These are phyloP conservation scores for Eudemis profundana DNA, from an alignment of 2,888 invertebrate genomes.

Conservation along the genomic window DNA sequence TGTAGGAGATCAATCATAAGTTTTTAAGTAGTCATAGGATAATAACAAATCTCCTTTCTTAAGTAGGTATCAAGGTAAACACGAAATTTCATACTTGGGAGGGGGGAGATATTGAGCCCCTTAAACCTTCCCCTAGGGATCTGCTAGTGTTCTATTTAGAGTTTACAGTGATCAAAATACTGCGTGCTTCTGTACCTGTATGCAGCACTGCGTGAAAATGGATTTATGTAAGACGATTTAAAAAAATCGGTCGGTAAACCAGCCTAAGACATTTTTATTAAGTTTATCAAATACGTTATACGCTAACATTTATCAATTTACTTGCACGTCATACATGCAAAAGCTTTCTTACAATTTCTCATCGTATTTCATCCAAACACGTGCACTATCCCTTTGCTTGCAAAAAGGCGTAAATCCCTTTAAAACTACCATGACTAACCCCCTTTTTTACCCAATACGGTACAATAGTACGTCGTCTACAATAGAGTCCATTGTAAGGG, in stretches of 20 bases:
- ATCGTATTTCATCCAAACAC: slow-evolving; percentile 6
- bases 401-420: neutral
- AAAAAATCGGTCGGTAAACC: too few relatives aligned
- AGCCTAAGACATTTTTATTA: too few relatives aligned
- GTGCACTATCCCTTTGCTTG: neutral
- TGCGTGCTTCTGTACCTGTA: too few relatives aligned
- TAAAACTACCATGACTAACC: neutral
- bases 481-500: slow-evolving; percentile 31
- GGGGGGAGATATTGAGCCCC: too few relatives aligned
- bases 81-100: too few relatives aligned
- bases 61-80: too few relatives aligned
- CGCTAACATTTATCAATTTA: neutral
- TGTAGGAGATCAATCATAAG: neutral
- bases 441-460: neutral
- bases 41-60: neutral
- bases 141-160: too few relatives aligned
- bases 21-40: neutral
- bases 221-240: too few relatives aligned
- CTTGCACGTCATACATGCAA: slow-evolving; percentile 2
- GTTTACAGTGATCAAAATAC: too few relatives aligned
- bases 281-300: neutral
- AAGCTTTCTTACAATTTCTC: slow-evolving; percentile 17
- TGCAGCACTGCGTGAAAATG: too few relatives aligned
- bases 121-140: too few relatives aligned
- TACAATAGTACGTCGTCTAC: slow-evolving; percentile 33